Percentiles rank a stretch among this genome's conserved stretches.
Evolutionary conservation across 2,113 vertebrate species (phyloP).

Genomic region (Pollimyrus isidori): DNA sequence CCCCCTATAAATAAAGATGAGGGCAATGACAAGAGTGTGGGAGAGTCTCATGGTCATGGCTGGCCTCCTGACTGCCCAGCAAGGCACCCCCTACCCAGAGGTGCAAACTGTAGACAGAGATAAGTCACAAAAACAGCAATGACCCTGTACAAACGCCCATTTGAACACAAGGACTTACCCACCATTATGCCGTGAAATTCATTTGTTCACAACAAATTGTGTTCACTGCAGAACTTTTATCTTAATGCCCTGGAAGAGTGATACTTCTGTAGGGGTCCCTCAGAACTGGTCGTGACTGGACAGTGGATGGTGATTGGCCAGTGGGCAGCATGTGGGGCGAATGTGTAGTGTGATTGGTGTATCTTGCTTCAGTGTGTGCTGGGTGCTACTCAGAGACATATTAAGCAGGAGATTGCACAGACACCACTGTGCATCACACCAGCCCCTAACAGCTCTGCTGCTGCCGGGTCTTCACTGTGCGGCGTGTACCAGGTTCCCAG

Average conservation of each 20-base stretch:
- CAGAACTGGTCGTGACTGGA: slow-evolving; percentile 43
- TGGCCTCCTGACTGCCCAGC: neutral
- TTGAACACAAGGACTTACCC: neutral
- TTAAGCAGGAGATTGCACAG: slow-evolving; percentile 27
- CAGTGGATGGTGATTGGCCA: slow-evolving; percentile 33
- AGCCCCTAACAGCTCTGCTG: neutral
- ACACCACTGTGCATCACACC: neutral
- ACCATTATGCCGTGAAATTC: neutral
- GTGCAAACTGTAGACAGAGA: neutral
- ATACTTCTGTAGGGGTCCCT: slow-evolving; percentile 25
- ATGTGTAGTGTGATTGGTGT: neutral
- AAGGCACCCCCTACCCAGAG: neutral
- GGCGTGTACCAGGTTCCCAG: neutral
- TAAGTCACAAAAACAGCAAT: neutral
- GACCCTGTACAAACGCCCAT: neutral
- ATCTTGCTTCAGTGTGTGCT: slow-evolving; percentile 25
- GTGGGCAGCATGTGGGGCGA: neutral
- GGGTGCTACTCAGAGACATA: slow-evolving; percentile 8
- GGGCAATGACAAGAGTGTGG: neutral
- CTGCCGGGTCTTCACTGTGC: neutral
- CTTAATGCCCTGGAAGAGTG: neutral
- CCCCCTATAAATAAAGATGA: neutral
- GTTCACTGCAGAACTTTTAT: slow-evolving; percentile 7
- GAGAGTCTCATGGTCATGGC: neutral
- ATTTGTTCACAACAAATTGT: neutral